Base-by-base conservation (phyloP, 2,888 invertebrate species). In the Troides oblongomaculatus region DNA sequence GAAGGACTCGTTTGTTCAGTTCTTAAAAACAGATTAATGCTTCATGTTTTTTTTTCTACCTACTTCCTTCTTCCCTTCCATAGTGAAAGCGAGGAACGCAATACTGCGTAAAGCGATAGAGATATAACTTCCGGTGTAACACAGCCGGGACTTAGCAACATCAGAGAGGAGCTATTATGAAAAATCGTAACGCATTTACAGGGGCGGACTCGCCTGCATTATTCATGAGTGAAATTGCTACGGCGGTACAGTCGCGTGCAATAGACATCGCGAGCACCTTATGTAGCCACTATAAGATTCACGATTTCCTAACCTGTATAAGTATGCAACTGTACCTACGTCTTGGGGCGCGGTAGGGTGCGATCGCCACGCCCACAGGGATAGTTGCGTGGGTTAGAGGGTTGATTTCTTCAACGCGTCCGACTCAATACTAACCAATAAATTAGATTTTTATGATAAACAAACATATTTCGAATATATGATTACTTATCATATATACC, bases 111-210 rank as follows among this genome's bases (percentile, higher is more conserved):
- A 83, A 81, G 81, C 80, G 78, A 81, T 83, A 84, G 83, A 87
- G 77, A 84, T 74, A 74, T 74, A 72, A 73, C 73, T 66, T 58
- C 63, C 70, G 63, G 66, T 60, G 36, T 53, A 70, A 25, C 63
- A 39, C 73, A 70, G 73, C 70, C 71, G 74, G 73, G 72, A 72
- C 78, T 76, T 78, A 75, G 79, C 74, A 82, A 85, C 86, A 86
- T 89, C 88, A 89, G 89, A 84, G 86, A 84, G 85, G 81, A 81
- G 86, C 86, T 89, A 91, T 90, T 92, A 92, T 90, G 91, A 92
- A 91, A 91, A 92, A 91, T 91, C 90, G 89, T 92, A 91, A 91
- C 90, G 83, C 89, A 78, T 87, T 92, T 91, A 91, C 84, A 74
- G 39, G 87, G 87, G 88, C 90, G 91, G 90, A 90, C 90, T 83